Evolutionary conservation across 2,888 invertebrate species (phyloP).

Genomic region (Clitarchus hookeri): DNA sequence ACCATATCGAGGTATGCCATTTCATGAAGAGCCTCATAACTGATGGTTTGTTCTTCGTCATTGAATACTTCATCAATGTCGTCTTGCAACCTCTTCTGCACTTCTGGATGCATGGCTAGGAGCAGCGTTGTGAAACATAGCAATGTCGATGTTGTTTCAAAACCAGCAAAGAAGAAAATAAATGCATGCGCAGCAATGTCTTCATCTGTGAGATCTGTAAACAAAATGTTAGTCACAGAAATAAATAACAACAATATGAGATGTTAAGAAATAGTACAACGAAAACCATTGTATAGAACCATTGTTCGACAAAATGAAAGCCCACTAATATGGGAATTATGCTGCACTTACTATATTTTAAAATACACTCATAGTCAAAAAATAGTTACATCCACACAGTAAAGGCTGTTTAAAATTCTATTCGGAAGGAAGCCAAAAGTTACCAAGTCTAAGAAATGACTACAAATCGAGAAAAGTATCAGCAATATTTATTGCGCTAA

Average conservation of each 20-base stretch:
- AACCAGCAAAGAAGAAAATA: conserved; percentile 60
- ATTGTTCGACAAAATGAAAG: not conserved
- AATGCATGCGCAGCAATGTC: conserved; percentile 63
- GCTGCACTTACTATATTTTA: no score
- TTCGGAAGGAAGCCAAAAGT: no score
- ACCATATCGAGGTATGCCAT: conserved; percentile 56
- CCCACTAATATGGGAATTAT: no score
- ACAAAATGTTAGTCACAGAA: not conserved
- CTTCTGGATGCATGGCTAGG: conserved; percentile 62
- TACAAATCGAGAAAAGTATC: no score
- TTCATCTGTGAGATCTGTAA: conserved; percentile 53
- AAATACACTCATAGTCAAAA: no score
- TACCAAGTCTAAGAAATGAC: no score
- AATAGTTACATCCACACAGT: no score
- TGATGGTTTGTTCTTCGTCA: conserved; percentile 51
- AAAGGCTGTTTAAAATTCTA: no score
- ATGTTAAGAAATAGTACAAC: no score
- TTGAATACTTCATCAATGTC: conserved; percentile 60
- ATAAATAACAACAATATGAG: not conserved
- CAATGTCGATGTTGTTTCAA: conserved; percentile 57
- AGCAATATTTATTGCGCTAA: no score
- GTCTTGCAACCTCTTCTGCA: conserved; percentile 59
- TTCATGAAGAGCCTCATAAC: conserved; percentile 51
- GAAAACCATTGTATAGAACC: no score
- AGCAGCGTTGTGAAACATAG: conserved; percentile 62